phyloP scores from a whole-genome alignment of 1,140 invertebrate species.

The Gonatopus flavifemur region DNA sequence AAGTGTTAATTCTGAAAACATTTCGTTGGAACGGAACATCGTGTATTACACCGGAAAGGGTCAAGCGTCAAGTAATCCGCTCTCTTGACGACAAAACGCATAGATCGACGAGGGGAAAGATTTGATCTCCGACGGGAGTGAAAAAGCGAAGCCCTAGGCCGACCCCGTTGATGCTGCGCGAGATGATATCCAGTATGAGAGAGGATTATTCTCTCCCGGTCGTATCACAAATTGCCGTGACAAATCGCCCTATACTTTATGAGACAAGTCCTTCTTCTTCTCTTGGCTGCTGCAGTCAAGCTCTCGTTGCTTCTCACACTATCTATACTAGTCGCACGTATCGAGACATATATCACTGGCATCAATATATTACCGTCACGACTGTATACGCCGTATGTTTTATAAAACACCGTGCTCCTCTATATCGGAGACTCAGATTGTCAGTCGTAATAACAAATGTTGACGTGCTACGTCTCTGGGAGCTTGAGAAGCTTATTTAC shows the following conservation, averaged over 20 bases:
- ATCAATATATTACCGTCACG: conserved; percentile 50
- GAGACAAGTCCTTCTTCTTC: conserved; percentile 42
- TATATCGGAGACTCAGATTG: too few relatives aligned
- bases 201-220: conserved; percentile 51
- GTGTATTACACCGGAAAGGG: too few relatives aligned
- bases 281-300: conserved; percentile 17
- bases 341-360: conserved; percentile 46
- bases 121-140: conserved; percentile 6
- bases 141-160: conserved; percentile 16
- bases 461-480: too few relatives aligned
- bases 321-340: too few relatives aligned
- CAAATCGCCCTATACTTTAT: conserved; percentile 50
- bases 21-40: too few relatives aligned
- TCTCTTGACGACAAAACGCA: conserved; percentile 17
- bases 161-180: conserved; percentile 31
- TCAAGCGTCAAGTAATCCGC: conserved; percentile 33
- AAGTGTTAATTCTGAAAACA: too few relatives aligned
- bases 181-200: conserved; percentile 49
- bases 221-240: conserved; percentile 48
- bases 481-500: too few relatives aligned
- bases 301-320: conserved; percentile 31
- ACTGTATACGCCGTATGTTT: conserved; percentile 37
- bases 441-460: too few relatives aligned
- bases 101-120: conserved; percentile 1
- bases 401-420: too few relatives aligned